Evolutionary conservation across 2,797 vertebrate species (phyloP).

Genomic region (Chaetophractus vellerosus): DNA sequence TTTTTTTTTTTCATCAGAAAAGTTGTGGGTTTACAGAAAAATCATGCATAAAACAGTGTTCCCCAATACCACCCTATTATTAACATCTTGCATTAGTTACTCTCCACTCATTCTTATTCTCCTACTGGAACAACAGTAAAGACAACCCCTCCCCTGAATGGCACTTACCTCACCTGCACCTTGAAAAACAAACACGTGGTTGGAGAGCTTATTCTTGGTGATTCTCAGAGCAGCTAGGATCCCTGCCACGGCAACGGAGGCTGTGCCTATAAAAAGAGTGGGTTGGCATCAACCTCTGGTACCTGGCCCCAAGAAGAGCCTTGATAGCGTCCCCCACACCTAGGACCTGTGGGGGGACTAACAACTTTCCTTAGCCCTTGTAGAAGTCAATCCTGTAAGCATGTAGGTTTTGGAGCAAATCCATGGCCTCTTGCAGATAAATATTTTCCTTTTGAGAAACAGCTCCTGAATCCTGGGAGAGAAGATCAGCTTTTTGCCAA

Average conservation of each 20-base stretch:
- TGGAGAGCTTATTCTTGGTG: conserved; percentile 95
- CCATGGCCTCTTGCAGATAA: not conserved
- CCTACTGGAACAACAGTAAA: not conserved
- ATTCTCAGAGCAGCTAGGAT: conserved; percentile 95
- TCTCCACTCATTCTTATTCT: not conserved
- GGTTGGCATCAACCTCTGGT: not conserved
- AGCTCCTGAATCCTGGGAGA: not conserved
- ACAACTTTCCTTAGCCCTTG: not conserved
- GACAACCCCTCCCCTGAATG: not conserved
- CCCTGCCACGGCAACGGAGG: conserved; percentile 97
- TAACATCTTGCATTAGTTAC: too few species aligned
- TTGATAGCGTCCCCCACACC: not conserved
- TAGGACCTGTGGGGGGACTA: not conserved
- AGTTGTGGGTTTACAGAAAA: too few species aligned
- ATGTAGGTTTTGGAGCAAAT: not conserved
- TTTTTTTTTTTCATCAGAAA: not conserved
- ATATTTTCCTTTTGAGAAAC: not conserved
- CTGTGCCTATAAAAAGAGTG: conserved; percentile 94
- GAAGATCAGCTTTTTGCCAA: not conserved
- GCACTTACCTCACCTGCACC: conserved; percentile 96
- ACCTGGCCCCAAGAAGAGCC: not conserved
- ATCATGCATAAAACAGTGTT: too few species aligned
- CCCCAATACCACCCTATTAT: too few species aligned
- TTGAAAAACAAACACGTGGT: conserved; percentile 98
- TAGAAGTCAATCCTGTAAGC: not conserved